These are phyloP conservation scores for Tachina lurida DNA, from an alignment of 2,888 invertebrate genomes.

Conservation along the genomic window DNA sequence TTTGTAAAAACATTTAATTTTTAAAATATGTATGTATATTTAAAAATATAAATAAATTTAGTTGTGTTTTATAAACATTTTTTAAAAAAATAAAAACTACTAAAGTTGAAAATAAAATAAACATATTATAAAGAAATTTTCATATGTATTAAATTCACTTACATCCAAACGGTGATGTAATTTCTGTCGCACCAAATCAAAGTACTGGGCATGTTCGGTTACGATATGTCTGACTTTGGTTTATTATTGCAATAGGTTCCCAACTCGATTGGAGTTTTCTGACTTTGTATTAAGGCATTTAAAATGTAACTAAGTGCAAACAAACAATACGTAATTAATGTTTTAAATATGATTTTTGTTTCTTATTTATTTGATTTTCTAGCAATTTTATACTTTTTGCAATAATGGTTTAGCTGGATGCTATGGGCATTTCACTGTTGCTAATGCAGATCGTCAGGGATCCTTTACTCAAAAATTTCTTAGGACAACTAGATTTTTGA, in stretches of 20 bases:
- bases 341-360: not conserved
- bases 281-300: constrained; percentile 92
- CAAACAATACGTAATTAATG: not conserved
- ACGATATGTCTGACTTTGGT: constrained; percentile 99
- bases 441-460: no score
- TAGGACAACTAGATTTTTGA: no score
- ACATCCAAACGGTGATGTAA: constrained; percentile 95
- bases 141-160: constrained; percentile 72
- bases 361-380: not conserved
- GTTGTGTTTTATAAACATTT: no score
- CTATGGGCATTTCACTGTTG: no score
- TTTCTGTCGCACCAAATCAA: constrained; percentile 96
- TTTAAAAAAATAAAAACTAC: no score
- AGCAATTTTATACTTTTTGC: no score
- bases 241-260: constrained; percentile 99
- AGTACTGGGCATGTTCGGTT: constrained; percentile 95
- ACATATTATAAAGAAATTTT: not conserved
- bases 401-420: no score
- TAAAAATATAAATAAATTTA: no score
- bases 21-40: no score
- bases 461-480: no score
- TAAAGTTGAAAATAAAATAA: constrained; percentile 83
- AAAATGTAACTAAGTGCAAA: constrained; percentile 88
- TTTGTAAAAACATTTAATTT: no score
- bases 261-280: constrained; percentile 93